Conservation (phyloP, 2,113 vertebrate genomes). For the Eulemur macaco region DNA sequence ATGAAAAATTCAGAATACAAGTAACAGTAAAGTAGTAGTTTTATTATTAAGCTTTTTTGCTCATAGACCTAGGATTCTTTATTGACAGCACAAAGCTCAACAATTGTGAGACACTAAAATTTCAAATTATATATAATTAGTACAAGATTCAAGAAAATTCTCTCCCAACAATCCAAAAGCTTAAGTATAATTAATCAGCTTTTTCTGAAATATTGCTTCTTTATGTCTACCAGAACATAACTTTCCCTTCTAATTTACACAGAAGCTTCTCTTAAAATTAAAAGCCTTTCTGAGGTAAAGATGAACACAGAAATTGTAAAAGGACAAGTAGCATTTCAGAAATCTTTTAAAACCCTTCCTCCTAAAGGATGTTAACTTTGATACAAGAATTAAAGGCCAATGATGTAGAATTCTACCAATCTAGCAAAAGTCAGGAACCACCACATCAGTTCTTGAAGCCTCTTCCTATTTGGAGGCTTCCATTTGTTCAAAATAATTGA, state of each 20-base stretch:
- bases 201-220: constrained; percentile 20
- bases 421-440: background rate
- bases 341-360: background rate
- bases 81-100: background rate
- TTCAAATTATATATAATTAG: constrained; percentile 42
- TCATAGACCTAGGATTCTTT: background rate
- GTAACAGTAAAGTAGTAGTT: background rate
- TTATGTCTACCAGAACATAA: background rate
- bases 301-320: background rate
- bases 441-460: background rate
- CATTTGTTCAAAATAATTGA: background rate
- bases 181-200: constrained; percentile 31
- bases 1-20: background rate
- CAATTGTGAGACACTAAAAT: background rate
- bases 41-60: background rate
- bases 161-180: constrained; percentile 5
- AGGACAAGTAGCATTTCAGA: background rate
- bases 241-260: constrained; percentile 28
- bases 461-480: background rate
- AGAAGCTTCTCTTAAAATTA: background rate
- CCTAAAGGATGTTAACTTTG: background rate
- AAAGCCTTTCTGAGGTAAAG: constrained; percentile 11
- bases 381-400: background rate
- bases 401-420: background rate
- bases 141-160: constrained; percentile 25